Conservation (phyloP, 1,140 invertebrate species). For the Dolichoris vasculosae region DNA sequence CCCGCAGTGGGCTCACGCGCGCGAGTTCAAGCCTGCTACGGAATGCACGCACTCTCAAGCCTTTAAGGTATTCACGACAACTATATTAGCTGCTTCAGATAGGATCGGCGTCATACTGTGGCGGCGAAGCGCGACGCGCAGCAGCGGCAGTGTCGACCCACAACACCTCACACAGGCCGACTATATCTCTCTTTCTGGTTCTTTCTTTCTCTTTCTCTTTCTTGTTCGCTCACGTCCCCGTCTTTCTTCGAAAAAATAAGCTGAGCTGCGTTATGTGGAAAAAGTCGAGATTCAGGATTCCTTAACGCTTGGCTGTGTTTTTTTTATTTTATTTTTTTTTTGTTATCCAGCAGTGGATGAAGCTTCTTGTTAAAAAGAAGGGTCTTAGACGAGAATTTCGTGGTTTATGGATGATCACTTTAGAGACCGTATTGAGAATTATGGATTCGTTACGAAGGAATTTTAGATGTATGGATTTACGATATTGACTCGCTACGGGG, state of each 20-base stretch:
- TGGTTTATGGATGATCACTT: slow-evolving; percentile 15
- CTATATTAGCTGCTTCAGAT: slow-evolving; percentile 74
- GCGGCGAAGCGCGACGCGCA: background rate
- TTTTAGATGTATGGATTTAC: slow-evolving; percentile 12
- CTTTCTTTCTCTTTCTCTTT: background rate
- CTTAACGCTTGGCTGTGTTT: slow-evolving; percentile 14
- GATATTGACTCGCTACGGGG: background rate
- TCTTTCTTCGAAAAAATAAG: slow-evolving; percentile 46
- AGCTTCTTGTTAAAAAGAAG: slow-evolving; percentile 13
- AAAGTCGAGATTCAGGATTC: slow-evolving; percentile 32
- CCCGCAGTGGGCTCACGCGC: slow-evolving; percentile 64
- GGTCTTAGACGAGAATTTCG: slow-evolving; percentile 17
- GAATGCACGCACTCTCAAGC: slow-evolving; percentile 66
- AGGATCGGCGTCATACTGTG: slow-evolving; percentile 61
- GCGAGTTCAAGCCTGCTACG: slow-evolving; percentile 66
- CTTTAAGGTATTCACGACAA: slow-evolving; percentile 75
- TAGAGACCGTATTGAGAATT: background rate
- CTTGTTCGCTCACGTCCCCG: slow-evolving; percentile 13
- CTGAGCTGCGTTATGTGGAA: background rate
- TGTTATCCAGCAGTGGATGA: background rate
- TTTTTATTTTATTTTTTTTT: too few species aligned
- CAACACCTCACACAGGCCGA: slow-evolving; percentile 56
- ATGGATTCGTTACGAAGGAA: background rate
- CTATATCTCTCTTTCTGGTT: slow-evolving; percentile 30
- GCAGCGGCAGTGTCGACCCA: slow-evolving; percentile 57